Evolutionary conservation across 1,140 invertebrate species (phyloP).

Genomic region (Drosophila pachea): DNA sequence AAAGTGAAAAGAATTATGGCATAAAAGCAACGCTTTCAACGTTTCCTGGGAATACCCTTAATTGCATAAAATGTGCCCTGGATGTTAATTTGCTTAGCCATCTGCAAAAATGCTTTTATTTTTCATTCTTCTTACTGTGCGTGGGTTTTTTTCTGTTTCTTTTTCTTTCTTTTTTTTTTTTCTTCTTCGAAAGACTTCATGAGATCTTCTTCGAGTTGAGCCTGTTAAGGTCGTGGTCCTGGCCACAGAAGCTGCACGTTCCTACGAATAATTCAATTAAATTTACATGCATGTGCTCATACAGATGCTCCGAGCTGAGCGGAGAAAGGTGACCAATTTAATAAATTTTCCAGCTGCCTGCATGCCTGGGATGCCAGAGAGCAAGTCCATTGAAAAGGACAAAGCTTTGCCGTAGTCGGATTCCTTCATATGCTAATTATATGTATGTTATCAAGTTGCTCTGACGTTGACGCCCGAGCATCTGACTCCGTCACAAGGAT

Average conservation of each 20-base stretch:
- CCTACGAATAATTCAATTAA: constrained; percentile 24
- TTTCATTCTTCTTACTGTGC: too few relatives aligned
- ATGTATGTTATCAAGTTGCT: constrained; percentile 58
- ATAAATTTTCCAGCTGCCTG: constrained; percentile 56
- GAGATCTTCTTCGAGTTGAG: constrained; percentile 4
- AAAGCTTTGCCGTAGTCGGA: constrained; percentile 18
- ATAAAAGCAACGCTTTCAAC: background rate
- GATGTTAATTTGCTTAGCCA: constrained; percentile 18
- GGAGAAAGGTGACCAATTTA: constrained; percentile 23
- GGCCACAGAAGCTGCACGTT: background rate
- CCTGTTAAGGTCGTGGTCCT: constrained; percentile 5
- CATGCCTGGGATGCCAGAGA: background rate
- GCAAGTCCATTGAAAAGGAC: constrained; percentile 18
- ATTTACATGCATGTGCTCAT: constrained; percentile 11
- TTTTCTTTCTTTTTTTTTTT: too few relatives aligned
- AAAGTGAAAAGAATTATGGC: background rate
- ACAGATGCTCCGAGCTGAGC: background rate
- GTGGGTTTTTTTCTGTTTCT: too few relatives aligned
- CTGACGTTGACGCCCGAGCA: constrained; percentile 35
- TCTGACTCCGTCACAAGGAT: constrained; percentile 3
- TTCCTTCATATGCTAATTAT: constrained; percentile 74
- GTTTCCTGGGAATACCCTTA: background rate
- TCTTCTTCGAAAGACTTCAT: background rate
- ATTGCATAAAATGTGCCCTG: constrained; percentile 7
- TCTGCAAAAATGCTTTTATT: constrained; percentile 20